These are phyloP conservation scores for Rhysida immarginata DNA, from an alignment of 1,140 invertebrate genomes.

Conservation along the genomic window DNA sequence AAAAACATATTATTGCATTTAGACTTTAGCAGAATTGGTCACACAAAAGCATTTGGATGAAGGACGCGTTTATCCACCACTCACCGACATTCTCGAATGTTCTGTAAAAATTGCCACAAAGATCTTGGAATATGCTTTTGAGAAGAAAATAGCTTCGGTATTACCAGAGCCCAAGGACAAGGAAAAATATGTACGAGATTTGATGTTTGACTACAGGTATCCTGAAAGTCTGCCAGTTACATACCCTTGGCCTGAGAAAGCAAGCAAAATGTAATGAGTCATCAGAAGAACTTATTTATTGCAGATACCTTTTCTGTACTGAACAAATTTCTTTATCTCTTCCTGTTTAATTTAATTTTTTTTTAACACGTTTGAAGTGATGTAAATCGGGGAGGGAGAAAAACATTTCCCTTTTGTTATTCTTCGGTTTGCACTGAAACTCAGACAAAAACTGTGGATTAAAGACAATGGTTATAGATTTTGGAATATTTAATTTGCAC, in stretches of 20 bases:
- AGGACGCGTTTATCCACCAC: constrained; percentile 89
- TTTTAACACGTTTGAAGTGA: too few species aligned
- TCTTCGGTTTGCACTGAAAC: too few species aligned
- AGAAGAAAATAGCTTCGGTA: constrained; percentile 35
- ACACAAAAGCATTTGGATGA: constrained; percentile 58
- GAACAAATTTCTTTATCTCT: too few species aligned
- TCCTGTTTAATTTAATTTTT: too few species aligned
- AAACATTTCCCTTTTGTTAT: too few species aligned
- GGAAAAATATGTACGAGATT: constrained; percentile 30
- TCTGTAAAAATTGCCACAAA: constrained; percentile 73
- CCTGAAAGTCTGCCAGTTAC: constrained; percentile 32
- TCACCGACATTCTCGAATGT: constrained; percentile 71
- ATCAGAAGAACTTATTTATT: too few species aligned
- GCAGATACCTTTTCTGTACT: too few species aligned
- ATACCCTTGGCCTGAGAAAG: constrained; percentile 37
- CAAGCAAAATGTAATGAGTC: too few species aligned
- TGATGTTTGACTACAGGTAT: constrained; percentile 38
- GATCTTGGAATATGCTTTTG: constrained; percentile 77
- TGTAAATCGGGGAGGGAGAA: too few species aligned
- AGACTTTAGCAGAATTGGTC: constrained; percentile 71
- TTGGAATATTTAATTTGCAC: too few species aligned
- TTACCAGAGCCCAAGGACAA: constrained; percentile 40
- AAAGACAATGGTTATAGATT: too few species aligned
- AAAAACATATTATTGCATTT: background rate
- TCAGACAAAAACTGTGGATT: too few species aligned